These are phyloP conservation scores for Tragelaphus buxtoni DNA, from an alignment of 2,113 vertebrate species.

Conservation along the genomic window DNA sequence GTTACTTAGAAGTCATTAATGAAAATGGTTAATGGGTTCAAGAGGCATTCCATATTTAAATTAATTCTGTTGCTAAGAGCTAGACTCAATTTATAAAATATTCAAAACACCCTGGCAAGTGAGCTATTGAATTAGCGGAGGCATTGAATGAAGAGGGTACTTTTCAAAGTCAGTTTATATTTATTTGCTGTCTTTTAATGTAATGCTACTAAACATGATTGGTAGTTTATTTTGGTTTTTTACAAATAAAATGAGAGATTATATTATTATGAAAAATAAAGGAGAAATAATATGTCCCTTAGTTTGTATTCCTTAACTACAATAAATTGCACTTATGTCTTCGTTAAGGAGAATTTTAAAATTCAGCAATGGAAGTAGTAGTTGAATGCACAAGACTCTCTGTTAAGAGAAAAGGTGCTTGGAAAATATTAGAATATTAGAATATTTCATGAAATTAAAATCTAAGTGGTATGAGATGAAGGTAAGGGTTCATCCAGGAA, in stretches of 20 bases:
- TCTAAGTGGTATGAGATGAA: not conserved
- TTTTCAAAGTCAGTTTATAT: slow-evolving; percentile 24
- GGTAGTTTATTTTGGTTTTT: not conserved
- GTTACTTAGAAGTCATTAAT: slow-evolving; percentile 73
- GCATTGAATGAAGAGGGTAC: not conserved
- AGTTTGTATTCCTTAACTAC: not conserved
- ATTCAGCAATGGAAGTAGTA: not conserved
- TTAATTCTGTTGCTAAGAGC: slow-evolving; percentile 57
- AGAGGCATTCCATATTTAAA: slow-evolving; percentile 61
- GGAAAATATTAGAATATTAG: not conserved
- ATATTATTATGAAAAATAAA: slow-evolving; percentile 44
- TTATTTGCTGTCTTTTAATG: slow-evolving; percentile 39
- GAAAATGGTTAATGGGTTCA: slow-evolving; percentile 58
- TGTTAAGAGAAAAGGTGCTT: not conserved
- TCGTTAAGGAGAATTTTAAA: not conserved
- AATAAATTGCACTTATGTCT: not conserved
- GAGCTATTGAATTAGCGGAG: not conserved
- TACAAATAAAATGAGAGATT: slow-evolving; percentile 1
- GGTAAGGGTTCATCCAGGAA: not conserved
- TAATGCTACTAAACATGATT: slow-evolving; percentile 37
- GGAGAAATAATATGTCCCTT: not conserved
- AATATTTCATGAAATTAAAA: not conserved
- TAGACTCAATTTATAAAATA: slow-evolving; percentile 16
- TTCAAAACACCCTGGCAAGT: slow-evolving; percentile 3
- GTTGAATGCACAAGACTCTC: not conserved